Evolutionary conservation across 2,113 vertebrate genomes (phyloP).

Genomic region (Hyla sarda): DNA sequence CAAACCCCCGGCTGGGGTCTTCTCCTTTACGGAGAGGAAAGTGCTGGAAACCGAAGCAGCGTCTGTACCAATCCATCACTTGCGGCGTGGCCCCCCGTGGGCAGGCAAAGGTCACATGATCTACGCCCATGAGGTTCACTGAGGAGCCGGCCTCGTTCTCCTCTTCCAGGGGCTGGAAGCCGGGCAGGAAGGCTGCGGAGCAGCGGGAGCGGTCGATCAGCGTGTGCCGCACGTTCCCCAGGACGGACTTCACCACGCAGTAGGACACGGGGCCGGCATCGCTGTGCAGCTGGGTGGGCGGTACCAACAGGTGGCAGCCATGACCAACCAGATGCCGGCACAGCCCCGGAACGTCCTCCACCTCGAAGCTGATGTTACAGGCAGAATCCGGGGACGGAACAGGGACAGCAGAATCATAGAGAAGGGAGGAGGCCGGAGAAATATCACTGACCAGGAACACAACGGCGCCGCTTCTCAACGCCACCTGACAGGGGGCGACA

Average conservation of each 20-base stretch:
- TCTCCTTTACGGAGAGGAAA: slow-evolving; percentile 81
- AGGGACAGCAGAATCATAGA: not conserved
- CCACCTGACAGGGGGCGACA: slow-evolving; percentile 76
- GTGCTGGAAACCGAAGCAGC: slow-evolving; percentile 83
- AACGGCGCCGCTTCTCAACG: slow-evolving; percentile 76
- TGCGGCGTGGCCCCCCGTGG: slow-evolving; percentile 65
- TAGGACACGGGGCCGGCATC: slow-evolving; percentile 77
- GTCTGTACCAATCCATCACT: slow-evolving; percentile 85
- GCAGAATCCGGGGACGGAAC: slow-evolving; percentile 73
- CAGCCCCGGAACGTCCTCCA: slow-evolving; percentile 75
- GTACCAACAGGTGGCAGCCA: slow-evolving; percentile 81
- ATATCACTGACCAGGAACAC: slow-evolving; percentile 84
- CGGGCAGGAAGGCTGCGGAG: slow-evolving; percentile 81
- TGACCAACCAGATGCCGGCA: slow-evolving; percentile 68
- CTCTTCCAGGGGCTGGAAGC: slow-evolving; percentile 71
- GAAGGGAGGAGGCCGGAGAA: not conserved
- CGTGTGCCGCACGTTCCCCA: slow-evolving; percentile 89
- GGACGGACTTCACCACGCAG: slow-evolving; percentile 76
- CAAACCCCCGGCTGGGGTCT: slow-evolving; percentile 76
- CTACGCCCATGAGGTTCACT: slow-evolving; percentile 80
- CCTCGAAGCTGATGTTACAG: slow-evolving; percentile 90
- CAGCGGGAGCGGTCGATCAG: slow-evolving; percentile 82
- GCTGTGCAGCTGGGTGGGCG: slow-evolving; percentile 78
- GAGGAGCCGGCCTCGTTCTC: not conserved
- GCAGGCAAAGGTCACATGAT: slow-evolving; percentile 90